Evolutionary conservation across 2,888 invertebrate species (phyloP).

Genomic region (Zele albiditarsus): DNA sequence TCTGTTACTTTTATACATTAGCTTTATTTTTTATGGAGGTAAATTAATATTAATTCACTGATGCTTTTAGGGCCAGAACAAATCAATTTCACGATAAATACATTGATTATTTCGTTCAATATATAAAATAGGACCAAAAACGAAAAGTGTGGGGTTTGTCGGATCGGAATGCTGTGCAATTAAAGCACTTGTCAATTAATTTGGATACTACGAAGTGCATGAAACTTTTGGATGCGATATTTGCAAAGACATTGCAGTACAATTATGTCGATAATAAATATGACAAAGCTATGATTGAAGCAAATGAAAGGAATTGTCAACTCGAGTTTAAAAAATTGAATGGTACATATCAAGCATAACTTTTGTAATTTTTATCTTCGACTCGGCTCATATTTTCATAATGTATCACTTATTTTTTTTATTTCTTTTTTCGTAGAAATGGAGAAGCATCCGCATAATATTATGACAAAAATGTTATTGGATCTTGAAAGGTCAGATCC

Average conservation of each 20-base stretch:
- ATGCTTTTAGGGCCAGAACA: neutral
- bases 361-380: neutral
- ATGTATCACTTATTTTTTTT: neutral
- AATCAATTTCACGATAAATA: neutral
- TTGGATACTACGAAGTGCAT: constrained; percentile 56
- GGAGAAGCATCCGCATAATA: constrained; percentile 42
- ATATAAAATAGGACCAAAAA: constrained; percentile 44
- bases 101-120: neutral
- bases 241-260: constrained; percentile 40
- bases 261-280: constrained; percentile 28
- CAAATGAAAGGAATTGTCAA: constrained; percentile 49
- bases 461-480: constrained; percentile 50
- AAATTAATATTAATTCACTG: constrained; percentile 23
- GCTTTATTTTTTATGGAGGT: constrained; percentile 53
- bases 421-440: constrained; percentile 34
- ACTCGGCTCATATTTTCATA: neutral
- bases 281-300: constrained; percentile 21
- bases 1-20: constrained; percentile 52
- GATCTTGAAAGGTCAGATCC: constrained; percentile 57
- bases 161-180: constrained; percentile 51
- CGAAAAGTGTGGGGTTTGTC: constrained; percentile 46
- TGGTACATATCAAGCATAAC: constrained; percentile 53
- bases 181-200: constrained; percentile 51
- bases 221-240: constrained; percentile 51
- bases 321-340: constrained; percentile 55